Evolutionary conservation across 1,140 invertebrate species (phyloP), one percentile per base, ranked within the genome.

Genomic region (Cataglyphis hispanica): DNA sequence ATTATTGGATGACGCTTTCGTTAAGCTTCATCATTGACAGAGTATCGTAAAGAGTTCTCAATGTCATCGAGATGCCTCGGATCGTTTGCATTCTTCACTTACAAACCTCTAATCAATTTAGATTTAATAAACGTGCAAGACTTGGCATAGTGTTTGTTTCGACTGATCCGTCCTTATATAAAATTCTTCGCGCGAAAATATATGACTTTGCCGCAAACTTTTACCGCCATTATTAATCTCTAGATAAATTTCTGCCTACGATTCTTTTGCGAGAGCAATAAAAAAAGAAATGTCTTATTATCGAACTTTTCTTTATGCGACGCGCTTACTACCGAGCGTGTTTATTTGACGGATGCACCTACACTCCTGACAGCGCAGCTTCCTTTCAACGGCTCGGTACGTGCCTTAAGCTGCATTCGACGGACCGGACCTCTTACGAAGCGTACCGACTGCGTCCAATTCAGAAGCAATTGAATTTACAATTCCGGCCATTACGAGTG

Each of bases 381-480:
- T 34, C 88, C 75, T 90, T 89, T 90, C 89, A 50, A 89, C 70
- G 78, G 43, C 37, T 67, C 43, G 78, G 90, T 89, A 90, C 89
- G 89, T 90, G 89, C 89, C 91, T 84, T 64, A 69, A 92, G 91
- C 89, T 83, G 76, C 76, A 75, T 86, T 87, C 85, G 89, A 37
- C 83, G 84, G 76, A 53, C 81, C 27, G 78, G 60, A 50, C 46
- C 84, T 83, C 87, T 89, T 76, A 75, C 53, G 84, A 74, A 56
- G 22, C 78, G 78, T 81, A 80, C 50, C 80, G 88, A 87, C 76
- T 77, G 87, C 87, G 87, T 89, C 89, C 91, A 91, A 93, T 92
- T 92, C 92, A 93, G 90, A 91, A 90, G 87, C 94, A 94, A 94
- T 94, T 95, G 93, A 94, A 95, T 94, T 94, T 92, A 93, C 92